phyloP scores from a whole-genome alignment of 2,888 invertebrate species.

The Escarpia spicata region DNA sequence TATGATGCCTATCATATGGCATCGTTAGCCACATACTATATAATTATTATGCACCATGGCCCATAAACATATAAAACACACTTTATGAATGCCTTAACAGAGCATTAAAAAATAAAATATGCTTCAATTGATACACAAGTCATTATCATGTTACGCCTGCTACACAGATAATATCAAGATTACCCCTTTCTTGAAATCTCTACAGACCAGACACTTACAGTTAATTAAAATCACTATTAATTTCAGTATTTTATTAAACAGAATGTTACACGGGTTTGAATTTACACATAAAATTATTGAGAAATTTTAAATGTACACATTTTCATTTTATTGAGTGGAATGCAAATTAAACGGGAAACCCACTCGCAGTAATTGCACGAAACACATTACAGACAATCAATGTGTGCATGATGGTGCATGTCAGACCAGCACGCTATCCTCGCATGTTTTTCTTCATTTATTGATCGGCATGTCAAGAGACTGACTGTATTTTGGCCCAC shows the following conservation, averaged over 20 bases:
- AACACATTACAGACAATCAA: not conserved
- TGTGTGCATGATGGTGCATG: not conserved
- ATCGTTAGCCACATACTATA: not conserved
- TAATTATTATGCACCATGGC: not conserved
- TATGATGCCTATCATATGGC: not conserved
- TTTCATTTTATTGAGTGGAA: not conserved
- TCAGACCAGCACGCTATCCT: not conserved
- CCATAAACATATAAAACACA: not conserved
- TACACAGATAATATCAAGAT: not conserved
- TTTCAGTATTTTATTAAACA: not conserved
- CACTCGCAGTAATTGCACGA: not conserved
- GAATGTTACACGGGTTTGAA: not conserved
- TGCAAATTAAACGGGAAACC: not conserved
- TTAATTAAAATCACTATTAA: not conserved
- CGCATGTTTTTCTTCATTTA: not conserved
- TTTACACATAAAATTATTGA: not conserved
- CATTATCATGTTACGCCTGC: not conserved
- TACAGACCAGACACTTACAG: not conserved
- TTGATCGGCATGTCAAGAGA: not conserved
- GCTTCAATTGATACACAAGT: not conserved
- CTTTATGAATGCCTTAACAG: not conserved
- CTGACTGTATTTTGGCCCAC: not conserved
- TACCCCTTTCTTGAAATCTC: not conserved
- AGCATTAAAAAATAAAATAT: not conserved
- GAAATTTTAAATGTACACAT: no score